Evolutionary conservation across 2,797 vertebrate genomes (phyloP).

Genomic region (Cephalopachus bancanus): DNA sequence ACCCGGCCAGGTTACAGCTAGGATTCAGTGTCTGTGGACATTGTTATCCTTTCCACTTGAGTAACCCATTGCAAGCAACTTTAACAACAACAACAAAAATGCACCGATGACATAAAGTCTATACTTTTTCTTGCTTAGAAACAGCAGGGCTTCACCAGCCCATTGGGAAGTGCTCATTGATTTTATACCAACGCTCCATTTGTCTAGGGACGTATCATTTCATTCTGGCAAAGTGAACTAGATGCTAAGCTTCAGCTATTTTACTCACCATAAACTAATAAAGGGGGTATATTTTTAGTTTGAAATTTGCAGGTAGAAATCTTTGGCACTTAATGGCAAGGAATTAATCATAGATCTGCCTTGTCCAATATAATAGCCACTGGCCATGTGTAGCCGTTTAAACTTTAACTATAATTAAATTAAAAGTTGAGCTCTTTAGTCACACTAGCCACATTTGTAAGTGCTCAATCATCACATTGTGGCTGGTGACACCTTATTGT

Average conservation of each 20-base stretch:
- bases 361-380: neutral
- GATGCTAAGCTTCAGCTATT: neutral
- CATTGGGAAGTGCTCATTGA: neutral
- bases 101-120: neutral
- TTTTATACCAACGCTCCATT: neutral
- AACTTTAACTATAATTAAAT: constrained; percentile 29
- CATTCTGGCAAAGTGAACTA: neutral
- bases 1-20: neutral
- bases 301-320: neutral
- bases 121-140: neutral
- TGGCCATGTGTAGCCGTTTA: neutral
- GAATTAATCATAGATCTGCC: neutral
- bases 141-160: neutral
- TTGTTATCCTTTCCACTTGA: neutral
- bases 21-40: neutral
- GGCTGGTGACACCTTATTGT: neutral
- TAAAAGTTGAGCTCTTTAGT: neutral
- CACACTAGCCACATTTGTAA: neutral
- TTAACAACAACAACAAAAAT: neutral
- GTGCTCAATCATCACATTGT: neutral
- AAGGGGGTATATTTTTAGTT: neutral
- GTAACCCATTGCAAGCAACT: neutral
- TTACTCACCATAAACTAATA: neutral
- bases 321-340: neutral
- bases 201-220: neutral